These are phyloP conservation scores for Mesopsocus fuscifrons DNA, from an alignment of 2,888 invertebrate species.

Conservation along the genomic window DNA sequence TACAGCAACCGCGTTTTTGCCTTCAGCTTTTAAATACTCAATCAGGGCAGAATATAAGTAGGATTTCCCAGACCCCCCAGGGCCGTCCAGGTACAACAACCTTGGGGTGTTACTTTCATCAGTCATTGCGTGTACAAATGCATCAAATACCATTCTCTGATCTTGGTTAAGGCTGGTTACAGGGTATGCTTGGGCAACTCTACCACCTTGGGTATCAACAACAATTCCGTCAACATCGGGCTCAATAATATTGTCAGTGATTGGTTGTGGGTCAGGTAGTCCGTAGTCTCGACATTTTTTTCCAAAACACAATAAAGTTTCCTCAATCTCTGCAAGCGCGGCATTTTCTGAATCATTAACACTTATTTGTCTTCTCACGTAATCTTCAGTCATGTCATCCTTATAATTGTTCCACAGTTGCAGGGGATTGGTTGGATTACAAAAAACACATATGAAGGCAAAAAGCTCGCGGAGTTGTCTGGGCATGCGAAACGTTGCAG, in stretches of 20 bases:
- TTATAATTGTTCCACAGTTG: slow-evolving; percentile 18
- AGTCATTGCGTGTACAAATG: slow-evolving; percentile 10
- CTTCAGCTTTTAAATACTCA: not conserved
- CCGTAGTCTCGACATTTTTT: not conserved
- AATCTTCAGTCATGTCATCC: slow-evolving; percentile 15
- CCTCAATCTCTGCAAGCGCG: not conserved
- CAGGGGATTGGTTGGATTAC: no score
- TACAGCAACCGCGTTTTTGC: slow-evolving; percentile 13
- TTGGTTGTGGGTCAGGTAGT: slow-evolving; percentile 15
- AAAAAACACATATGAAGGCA: no score
- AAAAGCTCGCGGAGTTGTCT: no score
- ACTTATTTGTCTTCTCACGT: not conserved
- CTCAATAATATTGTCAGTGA: not conserved
- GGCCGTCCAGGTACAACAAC: slow-evolving; percentile 21
- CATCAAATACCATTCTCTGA: slow-evolving; percentile 16
- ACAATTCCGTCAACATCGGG: not conserved
- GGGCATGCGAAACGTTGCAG: no score
- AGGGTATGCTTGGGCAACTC: no score
- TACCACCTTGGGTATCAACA: not conserved
- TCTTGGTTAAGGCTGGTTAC: slow-evolving; percentile 15
- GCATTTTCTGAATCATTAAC: not conserved
- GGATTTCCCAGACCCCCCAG: slow-evolving; percentile 24
- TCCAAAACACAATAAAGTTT: not conserved
- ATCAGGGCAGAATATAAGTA: slow-evolving; percentile 17
- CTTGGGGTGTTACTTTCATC: slow-evolving; percentile 9